Percentiles rank a stretch among this genome's conserved stretches.
These are phyloP conservation scores for Pseudochromis fuscus DNA, from an alignment of 2,797 vertebrate species.

Conservation along the genomic window DNA sequence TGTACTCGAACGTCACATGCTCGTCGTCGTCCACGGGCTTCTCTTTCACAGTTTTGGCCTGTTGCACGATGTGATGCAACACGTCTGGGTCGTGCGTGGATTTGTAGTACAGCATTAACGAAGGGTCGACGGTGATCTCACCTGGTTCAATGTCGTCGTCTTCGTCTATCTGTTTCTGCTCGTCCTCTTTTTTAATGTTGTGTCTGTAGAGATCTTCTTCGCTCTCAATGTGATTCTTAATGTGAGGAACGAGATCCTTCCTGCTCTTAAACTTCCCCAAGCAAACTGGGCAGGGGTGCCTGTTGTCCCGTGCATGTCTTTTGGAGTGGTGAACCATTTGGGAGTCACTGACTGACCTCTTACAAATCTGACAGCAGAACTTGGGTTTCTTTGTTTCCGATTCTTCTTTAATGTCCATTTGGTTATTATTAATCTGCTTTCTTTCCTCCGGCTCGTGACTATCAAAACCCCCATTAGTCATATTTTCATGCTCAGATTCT, in stretches of 20 bases:
- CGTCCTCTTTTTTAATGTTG: constrained; percentile 83
- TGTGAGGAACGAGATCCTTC: constrained; percentile 92
- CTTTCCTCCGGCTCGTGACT: constrained; percentile 32
- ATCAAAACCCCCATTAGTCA: constrained; percentile 65
- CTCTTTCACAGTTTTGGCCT: constrained; percentile 77
- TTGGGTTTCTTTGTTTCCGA: constrained; percentile 86
- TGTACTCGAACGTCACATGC: constrained; percentile 93
- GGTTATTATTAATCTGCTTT: constrained; percentile 22
- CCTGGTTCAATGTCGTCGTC: constrained; percentile 84
- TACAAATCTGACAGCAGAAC: constrained; percentile 94
- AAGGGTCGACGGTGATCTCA: constrained; percentile 85
- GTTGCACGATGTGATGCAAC: constrained; percentile 82
- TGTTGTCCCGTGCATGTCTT: constrained; percentile 90
- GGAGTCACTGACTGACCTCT: constrained; percentile 89
- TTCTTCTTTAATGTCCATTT: constrained; percentile 31
- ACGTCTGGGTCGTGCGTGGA: constrained; percentile 84
- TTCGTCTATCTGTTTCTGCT: constrained; percentile 63
- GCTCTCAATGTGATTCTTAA: constrained; percentile 92
- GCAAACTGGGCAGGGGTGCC: constrained; percentile 93
- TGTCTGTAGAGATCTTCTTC: constrained; percentile 80
- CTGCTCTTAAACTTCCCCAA: constrained; percentile 91
- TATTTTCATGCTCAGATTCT: constrained; percentile 45
- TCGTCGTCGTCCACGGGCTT: constrained; percentile 79
- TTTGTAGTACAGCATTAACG: constrained; percentile 84
- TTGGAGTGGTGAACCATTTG: constrained; percentile 94